These are phyloP conservation scores for Regulus satrapa DNA, from an alignment of 2,113 vertebrate species.

Conservation along the genomic window DNA sequence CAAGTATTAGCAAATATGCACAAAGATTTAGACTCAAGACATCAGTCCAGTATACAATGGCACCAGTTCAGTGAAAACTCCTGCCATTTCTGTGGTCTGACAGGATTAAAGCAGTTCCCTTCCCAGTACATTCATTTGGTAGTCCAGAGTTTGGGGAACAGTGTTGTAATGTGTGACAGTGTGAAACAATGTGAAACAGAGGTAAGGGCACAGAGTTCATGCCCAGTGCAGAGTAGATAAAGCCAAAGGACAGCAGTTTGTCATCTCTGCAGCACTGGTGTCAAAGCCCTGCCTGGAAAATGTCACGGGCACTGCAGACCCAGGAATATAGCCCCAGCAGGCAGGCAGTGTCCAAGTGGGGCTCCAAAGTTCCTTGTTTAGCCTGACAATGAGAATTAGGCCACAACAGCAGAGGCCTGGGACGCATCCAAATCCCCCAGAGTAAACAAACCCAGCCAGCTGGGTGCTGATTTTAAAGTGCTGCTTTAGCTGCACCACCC, in stretches of 20 bases:
- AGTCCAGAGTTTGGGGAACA: neutral
- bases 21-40: neutral
- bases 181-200: neutral
- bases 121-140: neutral
- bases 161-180: neutral
- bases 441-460: neutral
- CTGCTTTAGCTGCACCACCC: neutral
- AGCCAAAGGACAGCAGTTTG: neutral
- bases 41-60: neutral
- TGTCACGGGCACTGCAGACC: neutral
- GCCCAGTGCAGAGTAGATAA: neutral
- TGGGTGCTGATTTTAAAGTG: too few species aligned
- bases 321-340: accelerated
- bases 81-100: neutral
- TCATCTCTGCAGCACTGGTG: neutral
- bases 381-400: neutral
- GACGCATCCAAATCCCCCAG: neutral
- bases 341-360: neutral
- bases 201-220: neutral
- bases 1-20: neutral
- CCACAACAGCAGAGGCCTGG: neutral
- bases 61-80: neutral
- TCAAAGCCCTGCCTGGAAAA: neutral
- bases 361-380: neutral
- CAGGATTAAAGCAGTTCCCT: neutral